A percentile compares a stretch with the other conserved stretches of the same genome.
These are phyloP conservation scores for Catharus bicknelli DNA, from an alignment of 2,113 vertebrate species.

Conservation along the genomic window DNA sequence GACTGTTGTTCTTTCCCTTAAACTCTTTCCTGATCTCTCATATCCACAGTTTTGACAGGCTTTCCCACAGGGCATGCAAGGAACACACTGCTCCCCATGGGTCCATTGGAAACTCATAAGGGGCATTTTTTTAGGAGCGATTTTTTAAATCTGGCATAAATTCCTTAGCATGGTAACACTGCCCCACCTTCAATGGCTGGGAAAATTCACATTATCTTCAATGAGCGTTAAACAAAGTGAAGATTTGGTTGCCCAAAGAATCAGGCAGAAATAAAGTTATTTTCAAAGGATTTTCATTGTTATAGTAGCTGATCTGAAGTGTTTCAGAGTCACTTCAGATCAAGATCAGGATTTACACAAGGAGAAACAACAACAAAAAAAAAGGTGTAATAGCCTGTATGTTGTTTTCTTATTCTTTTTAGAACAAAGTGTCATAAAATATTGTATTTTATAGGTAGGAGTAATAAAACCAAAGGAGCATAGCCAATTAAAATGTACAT, in stretches of 20 bases:
- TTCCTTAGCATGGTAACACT: not conserved
- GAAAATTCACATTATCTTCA: not conserved
- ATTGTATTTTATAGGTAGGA: not conserved
- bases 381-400: not conserved
- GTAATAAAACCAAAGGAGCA: not conserved
- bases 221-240: not conserved
- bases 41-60: not conserved
- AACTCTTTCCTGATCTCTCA: not conserved
- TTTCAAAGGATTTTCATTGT: not conserved
- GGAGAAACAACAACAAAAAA: not conserved
- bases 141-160: not conserved
- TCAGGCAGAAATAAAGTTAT: not conserved
- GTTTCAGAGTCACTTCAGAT: not conserved
- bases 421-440: not conserved
- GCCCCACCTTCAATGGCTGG: not conserved
- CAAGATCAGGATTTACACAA: not conserved
- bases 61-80: not conserved
- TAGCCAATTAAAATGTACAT: not conserved
- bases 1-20: not conserved
- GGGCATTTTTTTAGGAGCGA: not conserved
- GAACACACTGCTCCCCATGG: not conserved
- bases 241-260: not conserved
- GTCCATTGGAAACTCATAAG: accelerated
- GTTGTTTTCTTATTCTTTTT: not conserved
- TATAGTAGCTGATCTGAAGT: not conserved